Evolutionary conservation across 2,113 vertebrate species (phyloP).

Genomic region (Pithys albifrons): DNA sequence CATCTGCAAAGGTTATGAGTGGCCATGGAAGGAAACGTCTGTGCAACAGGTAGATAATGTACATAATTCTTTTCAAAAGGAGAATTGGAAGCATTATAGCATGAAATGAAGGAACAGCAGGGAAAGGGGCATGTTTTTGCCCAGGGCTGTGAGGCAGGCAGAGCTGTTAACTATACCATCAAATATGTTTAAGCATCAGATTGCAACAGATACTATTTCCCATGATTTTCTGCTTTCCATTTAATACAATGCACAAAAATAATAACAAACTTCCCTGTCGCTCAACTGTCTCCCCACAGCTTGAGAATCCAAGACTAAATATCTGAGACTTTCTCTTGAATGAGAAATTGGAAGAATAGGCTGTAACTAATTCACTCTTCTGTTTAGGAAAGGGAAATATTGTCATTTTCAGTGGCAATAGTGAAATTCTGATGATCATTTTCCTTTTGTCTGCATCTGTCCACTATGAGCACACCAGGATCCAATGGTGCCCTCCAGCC

Average conservation of each 20-base stretch:
- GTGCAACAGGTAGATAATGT: conserved; percentile 40
- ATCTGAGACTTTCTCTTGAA: not conserved
- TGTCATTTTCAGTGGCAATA: not conserved
- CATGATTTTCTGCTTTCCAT: not conserved
- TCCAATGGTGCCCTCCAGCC: not conserved
- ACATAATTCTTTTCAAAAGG: conserved; percentile 13
- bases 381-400: not conserved
- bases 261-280: not conserved
- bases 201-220: not conserved
- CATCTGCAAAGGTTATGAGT: conserved; percentile 28
- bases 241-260: not conserved
- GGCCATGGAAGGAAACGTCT: not conserved
- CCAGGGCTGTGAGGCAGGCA: conserved; percentile 4
- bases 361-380: not conserved
- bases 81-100: conserved; percentile 44
- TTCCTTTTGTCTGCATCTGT: not conserved
- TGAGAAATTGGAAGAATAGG: not conserved
- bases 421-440: not conserved
- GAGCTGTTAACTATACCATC: not conserved
- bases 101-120: conserved; percentile 65
- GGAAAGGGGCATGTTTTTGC: conserved; percentile 28
- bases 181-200: conserved; percentile 8
- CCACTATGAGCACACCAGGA: not conserved
- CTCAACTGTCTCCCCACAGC: not conserved
- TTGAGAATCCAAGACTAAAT: not conserved